Percentiles rank a stretch among this genome's conserved stretches.
phyloP scores from a whole-genome alignment of 1,140 invertebrate species.

The Episyrphus balteatus region DNA sequence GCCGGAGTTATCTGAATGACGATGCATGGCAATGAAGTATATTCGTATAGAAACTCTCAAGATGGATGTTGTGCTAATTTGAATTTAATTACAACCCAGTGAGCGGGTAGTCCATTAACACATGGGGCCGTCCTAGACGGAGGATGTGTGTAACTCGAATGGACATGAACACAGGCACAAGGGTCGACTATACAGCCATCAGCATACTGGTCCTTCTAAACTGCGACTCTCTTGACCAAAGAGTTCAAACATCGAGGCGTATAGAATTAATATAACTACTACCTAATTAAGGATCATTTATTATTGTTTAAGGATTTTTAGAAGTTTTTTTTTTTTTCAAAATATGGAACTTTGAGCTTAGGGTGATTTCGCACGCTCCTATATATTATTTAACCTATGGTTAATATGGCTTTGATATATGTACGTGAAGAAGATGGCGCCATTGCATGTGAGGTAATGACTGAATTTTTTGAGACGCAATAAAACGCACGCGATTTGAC shows the following conservation, averaged over 20 bases:
- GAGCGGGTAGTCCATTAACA: neutral
- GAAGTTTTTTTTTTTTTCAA: neutral
- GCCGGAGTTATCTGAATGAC: too few species aligned
- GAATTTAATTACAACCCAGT: conserved; percentile 3
- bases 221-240: too few species aligned
- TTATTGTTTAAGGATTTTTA: neutral
- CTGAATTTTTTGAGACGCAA: too few species aligned
- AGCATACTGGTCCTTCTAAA: too few species aligned
- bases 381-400: too few species aligned
- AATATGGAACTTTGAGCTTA: too few species aligned
- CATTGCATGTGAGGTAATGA: too few species aligned
- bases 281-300: conserved; percentile 1
- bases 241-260: neutral
- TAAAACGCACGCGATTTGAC: too few species aligned
- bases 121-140: neutral
- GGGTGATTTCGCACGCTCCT: too few species aligned
- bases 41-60: neutral
- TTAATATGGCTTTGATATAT: too few species aligned
- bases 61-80: conserved; percentile 4
- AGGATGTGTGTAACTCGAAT: neutral
- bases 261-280: neutral
- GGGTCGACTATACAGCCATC: neutral
- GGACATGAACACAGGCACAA: neutral
- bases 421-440: too few species aligned
- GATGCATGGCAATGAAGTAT: too few species aligned